These are phyloP conservation scores for Phalacrocorax carbo DNA, from an alignment of 2,113 vertebrate genomes.

Conservation along the genomic window DNA sequence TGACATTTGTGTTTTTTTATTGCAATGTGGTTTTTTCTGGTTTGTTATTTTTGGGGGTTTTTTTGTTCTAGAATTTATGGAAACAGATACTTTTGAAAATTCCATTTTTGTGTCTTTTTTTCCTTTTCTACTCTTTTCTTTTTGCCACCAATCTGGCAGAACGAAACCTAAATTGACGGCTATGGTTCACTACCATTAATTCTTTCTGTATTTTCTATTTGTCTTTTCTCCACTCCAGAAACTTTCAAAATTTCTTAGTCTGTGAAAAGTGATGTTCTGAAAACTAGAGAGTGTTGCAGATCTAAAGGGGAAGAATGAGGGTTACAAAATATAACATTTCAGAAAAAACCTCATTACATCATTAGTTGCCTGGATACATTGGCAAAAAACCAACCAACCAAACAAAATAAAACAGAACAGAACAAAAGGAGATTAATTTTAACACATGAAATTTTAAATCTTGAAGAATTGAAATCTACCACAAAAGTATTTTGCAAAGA, in stretches of 20 bases:
- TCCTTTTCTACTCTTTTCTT: not conserved
- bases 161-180: not conserved
- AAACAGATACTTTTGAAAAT: not conserved
- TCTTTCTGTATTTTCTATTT: not conserved
- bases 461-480: not conserved
- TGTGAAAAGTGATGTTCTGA: not conserved
- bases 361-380: not conserved
- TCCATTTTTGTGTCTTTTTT: rapidly evolving
- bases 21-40: not conserved
- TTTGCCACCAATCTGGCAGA: not conserved
- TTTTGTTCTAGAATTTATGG: not conserved
- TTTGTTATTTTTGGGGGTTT: too few species aligned
- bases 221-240: not conserved
- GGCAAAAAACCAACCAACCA: not conserved
- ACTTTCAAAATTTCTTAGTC: not conserved
- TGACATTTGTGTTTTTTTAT: not conserved
- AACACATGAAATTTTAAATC: not conserved
- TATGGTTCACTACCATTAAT: not conserved
- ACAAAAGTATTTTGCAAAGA: not conserved
- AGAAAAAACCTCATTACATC: not conserved
- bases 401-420: not conserved
- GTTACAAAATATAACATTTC: not conserved
- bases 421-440: not conserved
- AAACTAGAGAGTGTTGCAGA: not conserved
- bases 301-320: not conserved